Conservation (phyloP, 2,113 vertebrate species). For the Cochlearius cochlearius region DNA sequence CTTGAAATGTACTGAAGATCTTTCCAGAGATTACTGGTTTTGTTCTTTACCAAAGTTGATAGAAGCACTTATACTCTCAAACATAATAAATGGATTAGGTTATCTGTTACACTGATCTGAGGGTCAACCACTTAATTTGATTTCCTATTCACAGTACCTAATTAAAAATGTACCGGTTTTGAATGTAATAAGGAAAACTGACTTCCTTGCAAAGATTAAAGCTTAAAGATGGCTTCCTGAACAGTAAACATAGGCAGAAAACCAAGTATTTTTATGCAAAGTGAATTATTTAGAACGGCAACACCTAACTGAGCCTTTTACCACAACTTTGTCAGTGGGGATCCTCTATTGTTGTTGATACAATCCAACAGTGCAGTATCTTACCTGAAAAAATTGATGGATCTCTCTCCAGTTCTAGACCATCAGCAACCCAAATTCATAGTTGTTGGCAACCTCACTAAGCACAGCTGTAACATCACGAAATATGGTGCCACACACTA, state of each 20-base stretch:
- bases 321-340: background rate
- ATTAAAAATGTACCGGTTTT: background rate
- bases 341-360: background rate
- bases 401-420: background rate
- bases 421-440: background rate
- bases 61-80: background rate
- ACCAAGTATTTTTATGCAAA: background rate
- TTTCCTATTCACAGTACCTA: slow-evolving; percentile 5
- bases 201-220: slow-evolving; percentile 4
- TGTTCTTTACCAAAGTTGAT: slow-evolving; percentile 21
- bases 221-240: background rate
- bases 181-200: background rate
- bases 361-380: background rate
- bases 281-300: background rate
- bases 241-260: background rate
- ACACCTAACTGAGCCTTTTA: background rate
- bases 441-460: background rate
- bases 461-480: background rate
- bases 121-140: slow-evolving; percentile 44
- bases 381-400: background rate
- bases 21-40: background rate
- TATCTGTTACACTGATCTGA: slow-evolving; percentile 42
- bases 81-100: slow-evolving; percentile 26
- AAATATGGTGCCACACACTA: fast-evolving
- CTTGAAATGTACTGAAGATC: background rate